Evolutionary conservation across 2,888 invertebrate species (phyloP).

Genomic region (Scaptomyza reducta): DNA sequence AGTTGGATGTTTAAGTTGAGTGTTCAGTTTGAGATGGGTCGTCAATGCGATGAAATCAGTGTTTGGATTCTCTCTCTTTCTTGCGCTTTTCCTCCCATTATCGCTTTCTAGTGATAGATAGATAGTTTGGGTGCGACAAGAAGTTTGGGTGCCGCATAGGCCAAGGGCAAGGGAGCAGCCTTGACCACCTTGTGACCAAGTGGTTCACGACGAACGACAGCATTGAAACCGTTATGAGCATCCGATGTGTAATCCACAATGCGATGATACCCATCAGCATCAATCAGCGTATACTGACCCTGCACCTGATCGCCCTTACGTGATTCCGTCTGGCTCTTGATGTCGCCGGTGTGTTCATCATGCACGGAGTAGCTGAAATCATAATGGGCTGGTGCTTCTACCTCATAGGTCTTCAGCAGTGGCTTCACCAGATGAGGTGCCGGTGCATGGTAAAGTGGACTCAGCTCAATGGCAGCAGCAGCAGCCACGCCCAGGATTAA

Average conservation of each 20-base stretch:
- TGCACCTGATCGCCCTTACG: slow-evolving; percentile 86
- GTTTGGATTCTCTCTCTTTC: slow-evolving; percentile 63
- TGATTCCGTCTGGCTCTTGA: slow-evolving; percentile 85
- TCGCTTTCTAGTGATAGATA: slow-evolving; percentile 50
- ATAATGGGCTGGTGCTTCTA: slow-evolving; percentile 85
- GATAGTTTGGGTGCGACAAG: slow-evolving; percentile 59
- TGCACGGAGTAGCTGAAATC: slow-evolving; percentile 85
- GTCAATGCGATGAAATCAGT: slow-evolving; percentile 72
- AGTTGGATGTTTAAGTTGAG: slow-evolving; percentile 41
- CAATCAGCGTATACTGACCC: slow-evolving; percentile 85
- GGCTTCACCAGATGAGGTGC: slow-evolving; percentile 71
- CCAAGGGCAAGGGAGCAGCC: slow-evolving; percentile 80
- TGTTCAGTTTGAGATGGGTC: slow-evolving; percentile 53
- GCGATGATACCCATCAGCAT: slow-evolving; percentile 85
- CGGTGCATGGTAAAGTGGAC: slow-evolving; percentile 64
- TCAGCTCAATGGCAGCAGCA: slow-evolving; percentile 77
- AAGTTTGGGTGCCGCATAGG: slow-evolving; percentile 73
- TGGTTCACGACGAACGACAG: slow-evolving; percentile 85
- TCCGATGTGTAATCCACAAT: slow-evolving; percentile 86
- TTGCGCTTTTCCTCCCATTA: not conserved
- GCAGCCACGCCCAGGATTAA: slow-evolving; percentile 75
- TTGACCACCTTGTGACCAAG: slow-evolving; percentile 82
- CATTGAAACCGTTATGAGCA: slow-evolving; percentile 86
- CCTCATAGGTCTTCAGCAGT: slow-evolving; percentile 78
- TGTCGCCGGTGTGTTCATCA: slow-evolving; percentile 85